These are phyloP conservation scores for Neoscelio sp. DNA, from an alignment of 2,888 invertebrate genomes.

Conservation along the genomic window DNA sequence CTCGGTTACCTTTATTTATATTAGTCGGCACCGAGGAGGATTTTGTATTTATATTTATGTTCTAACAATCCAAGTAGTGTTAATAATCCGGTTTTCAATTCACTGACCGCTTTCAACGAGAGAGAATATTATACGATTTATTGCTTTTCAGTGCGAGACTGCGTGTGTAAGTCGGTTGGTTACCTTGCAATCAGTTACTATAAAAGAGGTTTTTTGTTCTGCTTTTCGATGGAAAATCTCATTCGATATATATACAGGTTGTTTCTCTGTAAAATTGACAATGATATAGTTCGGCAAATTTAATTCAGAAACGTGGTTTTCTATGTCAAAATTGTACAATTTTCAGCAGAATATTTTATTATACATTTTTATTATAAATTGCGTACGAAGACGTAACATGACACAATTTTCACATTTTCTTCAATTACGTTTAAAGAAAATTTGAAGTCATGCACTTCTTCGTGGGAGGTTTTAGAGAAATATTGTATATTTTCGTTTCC, in stretches of 20 bases:
- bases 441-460: too few species aligned
- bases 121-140: constrained; percentile 60
- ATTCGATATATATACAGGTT: constrained; percentile 10
- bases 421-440: too few species aligned
- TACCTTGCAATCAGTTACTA: constrained; percentile 48
- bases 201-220: constrained; percentile 46
- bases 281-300: constrained; percentile 4
- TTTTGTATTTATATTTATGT: constrained; percentile 48
- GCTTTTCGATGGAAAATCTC: constrained; percentile 33
- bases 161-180: constrained; percentile 51
- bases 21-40: constrained; percentile 12
- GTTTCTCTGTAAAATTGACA: constrained; percentile 3
- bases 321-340: background rate
- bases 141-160: constrained; percentile 52
- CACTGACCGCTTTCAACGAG: constrained; percentile 49
- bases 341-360: background rate
- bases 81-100: constrained; percentile 64
- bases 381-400: constrained; percentile 15
- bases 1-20: constrained; percentile 41
- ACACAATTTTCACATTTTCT: constrained; percentile 34
- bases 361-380: too few species aligned
- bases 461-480: constrained; percentile 53
- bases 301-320: background rate
- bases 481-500: constrained; percentile 50
- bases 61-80: constrained; percentile 49